Evolutionary conservation across 1,140 invertebrate species (phyloP).

Genomic region (Triops cancriformis): DNA sequence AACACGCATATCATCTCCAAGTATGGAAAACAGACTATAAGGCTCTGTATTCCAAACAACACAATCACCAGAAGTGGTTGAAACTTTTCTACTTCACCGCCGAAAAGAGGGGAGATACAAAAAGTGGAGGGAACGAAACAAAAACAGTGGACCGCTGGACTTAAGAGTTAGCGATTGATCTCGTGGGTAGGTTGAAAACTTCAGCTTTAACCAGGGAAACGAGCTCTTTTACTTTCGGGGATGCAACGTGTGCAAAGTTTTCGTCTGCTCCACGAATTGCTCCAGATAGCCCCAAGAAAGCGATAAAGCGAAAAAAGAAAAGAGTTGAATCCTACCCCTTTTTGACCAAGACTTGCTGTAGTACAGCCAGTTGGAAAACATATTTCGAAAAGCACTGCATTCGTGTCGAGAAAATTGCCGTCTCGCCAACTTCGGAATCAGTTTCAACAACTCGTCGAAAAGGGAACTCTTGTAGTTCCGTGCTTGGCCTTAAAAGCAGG

Average conservation of each 20-base stretch:
- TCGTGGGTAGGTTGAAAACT: neutral
- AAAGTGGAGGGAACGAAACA: neutral
- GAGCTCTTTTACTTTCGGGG: neutral
- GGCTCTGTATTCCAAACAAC: neutral
- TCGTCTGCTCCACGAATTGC: neutral
- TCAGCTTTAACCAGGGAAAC: neutral
- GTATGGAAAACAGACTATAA: neutral
- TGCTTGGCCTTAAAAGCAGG: neutral
- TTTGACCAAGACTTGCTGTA: neutral
- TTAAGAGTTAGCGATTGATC: neutral
- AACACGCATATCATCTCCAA: neutral
- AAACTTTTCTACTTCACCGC: neutral
- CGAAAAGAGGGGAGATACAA: neutral
- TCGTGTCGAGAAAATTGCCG: neutral
- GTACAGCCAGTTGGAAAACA: neutral
- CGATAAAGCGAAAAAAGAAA: neutral
- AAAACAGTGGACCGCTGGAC: neutral
- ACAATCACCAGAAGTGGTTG: neutral
- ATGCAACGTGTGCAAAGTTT: neutral
- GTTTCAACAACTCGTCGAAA: neutral
- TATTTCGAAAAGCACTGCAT: neutral
- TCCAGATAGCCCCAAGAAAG: neutral
- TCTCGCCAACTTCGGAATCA: neutral
- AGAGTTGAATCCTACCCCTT: neutral
- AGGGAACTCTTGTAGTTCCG: neutral